Evolutionary conservation across 1,140 invertebrate genomes (phyloP).

Genomic region (Proales similis): DNA sequence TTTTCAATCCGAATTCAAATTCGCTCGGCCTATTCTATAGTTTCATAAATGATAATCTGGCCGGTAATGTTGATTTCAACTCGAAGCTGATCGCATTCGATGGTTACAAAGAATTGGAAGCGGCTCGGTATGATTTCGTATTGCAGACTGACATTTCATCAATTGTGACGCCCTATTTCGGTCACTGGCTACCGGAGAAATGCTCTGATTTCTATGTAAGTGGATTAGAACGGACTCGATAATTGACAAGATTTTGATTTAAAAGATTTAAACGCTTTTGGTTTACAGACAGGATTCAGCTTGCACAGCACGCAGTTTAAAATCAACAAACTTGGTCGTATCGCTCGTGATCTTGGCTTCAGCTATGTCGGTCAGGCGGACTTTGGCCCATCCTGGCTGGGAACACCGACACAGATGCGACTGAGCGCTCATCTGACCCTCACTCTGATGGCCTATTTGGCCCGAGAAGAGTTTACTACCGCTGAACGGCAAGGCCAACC

Average conservation of each 20-base stretch:
- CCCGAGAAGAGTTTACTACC: conserved; percentile 28
- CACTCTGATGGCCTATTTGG: conserved; percentile 7
- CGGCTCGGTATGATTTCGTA: conserved; percentile 31
- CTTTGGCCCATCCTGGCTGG: conserved; percentile 32
- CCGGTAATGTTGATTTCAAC: conserved; percentile 12
- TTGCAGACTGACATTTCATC: conserved; percentile 16
- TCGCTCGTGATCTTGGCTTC: conserved; percentile 10
- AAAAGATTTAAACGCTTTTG: no score
- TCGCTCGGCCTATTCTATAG: conserved; percentile 5
- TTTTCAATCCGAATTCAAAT: not conserved
- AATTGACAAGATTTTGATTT: no score
- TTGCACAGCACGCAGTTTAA: conserved; percentile 30
- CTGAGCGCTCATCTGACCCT: conserved; percentile 8
- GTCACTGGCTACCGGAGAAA: conserved; percentile 8
- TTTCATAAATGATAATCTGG: conserved; percentile 13
- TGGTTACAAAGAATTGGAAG: conserved; percentile 23
- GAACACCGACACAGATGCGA: not conserved
- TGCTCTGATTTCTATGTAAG: conserved; percentile 19
- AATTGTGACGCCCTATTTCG: conserved; percentile 37
- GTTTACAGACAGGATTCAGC: no score
- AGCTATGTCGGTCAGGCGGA: conserved; percentile 4
- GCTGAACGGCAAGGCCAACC: conserved; percentile 17
- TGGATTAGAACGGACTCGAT: no score
- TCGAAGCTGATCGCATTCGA: conserved; percentile 31
- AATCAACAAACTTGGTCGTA: conserved; percentile 8